phyloP scores from a whole-genome alignment of 2,888 invertebrate species.

The Lysandra coridon region DNA sequence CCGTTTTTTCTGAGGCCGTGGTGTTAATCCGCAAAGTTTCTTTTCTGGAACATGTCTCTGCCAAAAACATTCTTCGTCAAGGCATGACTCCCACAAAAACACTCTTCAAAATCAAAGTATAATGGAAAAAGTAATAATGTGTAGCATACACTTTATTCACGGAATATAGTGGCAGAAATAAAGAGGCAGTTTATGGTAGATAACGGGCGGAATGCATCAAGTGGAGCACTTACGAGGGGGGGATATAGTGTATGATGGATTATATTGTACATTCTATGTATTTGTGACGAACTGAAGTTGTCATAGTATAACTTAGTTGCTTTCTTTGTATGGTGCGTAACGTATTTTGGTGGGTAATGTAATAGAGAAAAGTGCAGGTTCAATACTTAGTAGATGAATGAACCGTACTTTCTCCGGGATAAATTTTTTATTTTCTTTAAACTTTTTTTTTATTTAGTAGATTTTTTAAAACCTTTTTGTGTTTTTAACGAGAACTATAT shows the following conservation, averaged over 20 bases:
- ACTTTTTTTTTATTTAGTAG: too few relatives aligned
- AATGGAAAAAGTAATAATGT: background rate
- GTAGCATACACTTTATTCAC: background rate
- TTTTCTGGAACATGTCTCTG: background rate
- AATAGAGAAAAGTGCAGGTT: too few relatives aligned
- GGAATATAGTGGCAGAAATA: background rate
- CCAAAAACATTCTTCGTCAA: background rate
- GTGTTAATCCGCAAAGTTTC: background rate
- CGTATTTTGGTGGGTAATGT: too few relatives aligned
- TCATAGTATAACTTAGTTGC: too few relatives aligned
- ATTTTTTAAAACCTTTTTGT: too few relatives aligned
- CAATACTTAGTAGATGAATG: too few relatives aligned
- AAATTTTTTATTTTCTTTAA: too few relatives aligned
- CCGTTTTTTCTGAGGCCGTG: background rate
- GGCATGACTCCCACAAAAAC: background rate
- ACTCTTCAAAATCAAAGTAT: background rate
- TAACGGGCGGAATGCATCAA: slow-evolving; percentile 11
- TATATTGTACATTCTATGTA: background rate
- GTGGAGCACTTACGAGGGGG: background rate
- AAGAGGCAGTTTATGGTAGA: slow-evolving; percentile 1
- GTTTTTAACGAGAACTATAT: too few relatives aligned
- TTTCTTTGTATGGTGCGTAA: too few relatives aligned
- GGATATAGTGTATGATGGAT: background rate
- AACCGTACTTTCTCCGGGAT: too few relatives aligned
- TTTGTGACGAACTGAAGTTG: too few relatives aligned